Conservation (phyloP, 2,113 vertebrate genomes). For the Cygnus buccinator region DNA sequence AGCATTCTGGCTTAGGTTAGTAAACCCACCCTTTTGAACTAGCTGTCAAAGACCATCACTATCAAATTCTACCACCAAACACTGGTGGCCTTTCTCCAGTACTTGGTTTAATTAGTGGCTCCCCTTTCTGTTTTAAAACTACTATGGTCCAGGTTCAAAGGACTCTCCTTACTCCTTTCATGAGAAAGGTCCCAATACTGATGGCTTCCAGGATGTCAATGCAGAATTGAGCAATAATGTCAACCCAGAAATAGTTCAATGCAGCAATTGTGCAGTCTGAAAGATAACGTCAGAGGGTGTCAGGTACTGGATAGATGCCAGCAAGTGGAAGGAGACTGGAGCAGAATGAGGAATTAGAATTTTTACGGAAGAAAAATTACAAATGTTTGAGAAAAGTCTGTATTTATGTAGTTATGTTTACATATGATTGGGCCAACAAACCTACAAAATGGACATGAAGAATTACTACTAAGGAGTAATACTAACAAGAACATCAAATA, state of each 20-base stretch:
- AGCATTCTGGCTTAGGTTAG: neutral
- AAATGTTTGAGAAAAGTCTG: neutral
- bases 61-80: neutral
- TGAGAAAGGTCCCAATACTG: neutral
- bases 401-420: neutral
- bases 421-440: neutral
- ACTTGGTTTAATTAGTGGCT: neutral
- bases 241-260: neutral
- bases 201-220: neutral
- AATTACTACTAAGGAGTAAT: neutral
- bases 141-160: neutral
- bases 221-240: neutral
- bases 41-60: neutral
- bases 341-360: neutral
- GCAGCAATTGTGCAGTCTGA: neutral
- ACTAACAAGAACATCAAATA: neutral
- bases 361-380: neutral
- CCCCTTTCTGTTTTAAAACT: neutral
- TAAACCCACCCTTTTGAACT: neutral
- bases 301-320: neutral
- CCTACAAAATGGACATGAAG: neutral
- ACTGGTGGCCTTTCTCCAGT: neutral
- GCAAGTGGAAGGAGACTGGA: neutral
- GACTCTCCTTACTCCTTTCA: neutral
- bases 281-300: neutral